phyloP scores from a whole-genome alignment of 2,113 vertebrate species.

The Acrocephalus arundinaceus region DNA sequence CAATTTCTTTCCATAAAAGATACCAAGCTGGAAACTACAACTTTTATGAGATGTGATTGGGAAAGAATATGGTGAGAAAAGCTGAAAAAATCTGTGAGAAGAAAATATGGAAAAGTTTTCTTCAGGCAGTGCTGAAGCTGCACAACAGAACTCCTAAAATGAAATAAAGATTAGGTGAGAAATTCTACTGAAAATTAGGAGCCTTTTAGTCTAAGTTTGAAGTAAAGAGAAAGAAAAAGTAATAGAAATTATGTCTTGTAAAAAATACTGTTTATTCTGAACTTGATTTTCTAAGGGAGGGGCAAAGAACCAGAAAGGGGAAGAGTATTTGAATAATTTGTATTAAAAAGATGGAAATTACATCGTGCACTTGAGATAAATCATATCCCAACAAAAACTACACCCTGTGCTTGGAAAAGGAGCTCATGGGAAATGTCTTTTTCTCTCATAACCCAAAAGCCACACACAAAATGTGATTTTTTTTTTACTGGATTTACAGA shows the following conservation, averaged over 20 bases:
- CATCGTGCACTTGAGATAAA: background rate
- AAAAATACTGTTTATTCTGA: background rate
- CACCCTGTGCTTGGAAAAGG: background rate
- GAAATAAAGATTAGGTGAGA: background rate
- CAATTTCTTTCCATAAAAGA: background rate
- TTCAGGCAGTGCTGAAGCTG: background rate
- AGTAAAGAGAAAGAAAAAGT: background rate
- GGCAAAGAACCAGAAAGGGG: background rate
- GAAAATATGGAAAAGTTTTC: background rate
- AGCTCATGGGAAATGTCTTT: background rate
- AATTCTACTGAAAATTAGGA: background rate
- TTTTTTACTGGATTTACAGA: background rate
- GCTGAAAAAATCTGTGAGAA: background rate
- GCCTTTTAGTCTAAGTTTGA: background rate
- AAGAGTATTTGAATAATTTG: background rate
- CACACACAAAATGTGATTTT: fast-evolving
- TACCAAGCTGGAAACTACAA: background rate
- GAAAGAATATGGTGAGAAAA: background rate
- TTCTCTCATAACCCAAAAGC: background rate
- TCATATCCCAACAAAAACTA: background rate
- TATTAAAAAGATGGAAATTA: background rate
- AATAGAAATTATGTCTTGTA: background rate
- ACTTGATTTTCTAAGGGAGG: background rate
- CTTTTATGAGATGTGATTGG: background rate
- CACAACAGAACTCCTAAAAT: background rate